Base-by-base conservation (phyloP, 2,888 invertebrate genomes). In the Macroteleia sp. region DNA sequence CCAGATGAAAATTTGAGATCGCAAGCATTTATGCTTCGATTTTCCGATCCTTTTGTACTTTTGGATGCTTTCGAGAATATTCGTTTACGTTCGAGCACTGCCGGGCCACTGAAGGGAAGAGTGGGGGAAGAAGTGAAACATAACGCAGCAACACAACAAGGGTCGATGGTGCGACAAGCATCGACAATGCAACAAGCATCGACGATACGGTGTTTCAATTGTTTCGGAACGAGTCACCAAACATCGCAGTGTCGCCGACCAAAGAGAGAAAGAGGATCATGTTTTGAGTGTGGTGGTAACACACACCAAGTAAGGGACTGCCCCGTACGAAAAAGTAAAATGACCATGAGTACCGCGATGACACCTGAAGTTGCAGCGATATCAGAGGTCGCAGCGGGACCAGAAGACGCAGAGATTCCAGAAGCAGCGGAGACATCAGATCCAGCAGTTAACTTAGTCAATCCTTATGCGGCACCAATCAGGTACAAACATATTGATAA, bases 11-110 rank as follows among this genome's bases (percentile, higher is more conserved):
- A 12, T 0, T 30, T 80, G 1, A 70, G 62, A 19, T 56, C 64
- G 12, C 82, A 82, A 46, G 81, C 81, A 3, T 48, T 73, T 0
- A 75, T 82, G 20, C 30, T 50, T 22, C 50, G 64, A 3, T 82
- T 81, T n/a, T 10, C 39, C 0, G 28, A 52, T 0, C 10, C 64
- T 10, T 6, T 14, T 2, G 75, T 64, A 2, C 30, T 81, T 16
- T 52, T 79, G 14, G 46, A 69, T 22, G 77, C 82, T 1, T 82
- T 81, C 16, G 62, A 39, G 16, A 39, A 16, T 16, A 39, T 39
- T 16, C 2, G 14, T 16, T n/a, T 39, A 39, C 39, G 14, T 4
- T 25, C 25, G 6, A 25, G 25, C 3, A 3, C 34, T 3, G 3
- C 3, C 14, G 14, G 9, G 14, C 3, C 2, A 16, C 3, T 3